phyloP scores from a whole-genome alignment of 2,888 invertebrate species.

The Amblyteles armatorius region DNA sequence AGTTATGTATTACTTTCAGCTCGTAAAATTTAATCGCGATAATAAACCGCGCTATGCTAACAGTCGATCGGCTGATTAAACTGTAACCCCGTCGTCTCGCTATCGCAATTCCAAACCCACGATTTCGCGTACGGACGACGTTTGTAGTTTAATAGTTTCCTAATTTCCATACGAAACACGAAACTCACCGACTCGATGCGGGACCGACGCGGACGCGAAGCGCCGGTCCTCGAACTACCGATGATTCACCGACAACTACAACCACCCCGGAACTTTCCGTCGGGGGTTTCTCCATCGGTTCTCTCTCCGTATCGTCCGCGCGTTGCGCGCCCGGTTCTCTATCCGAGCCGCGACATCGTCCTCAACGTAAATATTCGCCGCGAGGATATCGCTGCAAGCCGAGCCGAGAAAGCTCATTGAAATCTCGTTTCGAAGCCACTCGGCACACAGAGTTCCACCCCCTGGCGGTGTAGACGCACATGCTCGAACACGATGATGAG shows the following conservation, averaged over 20 bases:
- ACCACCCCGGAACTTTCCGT: not conserved
- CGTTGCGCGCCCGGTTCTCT: too few relatives aligned
- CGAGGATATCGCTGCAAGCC: not conserved
- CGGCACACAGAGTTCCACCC: not conserved
- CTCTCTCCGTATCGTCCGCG: not conserved
- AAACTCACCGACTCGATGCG: not conserved
- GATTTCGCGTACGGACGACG: slow-evolving; percentile 1
- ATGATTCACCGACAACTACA: not conserved
- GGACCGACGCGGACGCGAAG: not conserved
- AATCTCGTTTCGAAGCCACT: slow-evolving; percentile 32
- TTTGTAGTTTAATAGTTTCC: slow-evolving; percentile 15
- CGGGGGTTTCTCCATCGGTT: not conserved
- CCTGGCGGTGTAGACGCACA: too few relatives aligned
- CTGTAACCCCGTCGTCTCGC: not conserved
- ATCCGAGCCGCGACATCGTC: too few relatives aligned
- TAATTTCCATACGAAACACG: slow-evolving; percentile 12
- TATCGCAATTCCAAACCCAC: not conserved
- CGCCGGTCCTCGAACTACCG: not conserved
- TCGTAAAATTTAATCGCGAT: slow-evolving; percentile 2
- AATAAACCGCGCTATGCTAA: slow-evolving; percentile 2
- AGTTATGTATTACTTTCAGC: slow-evolving; percentile 3
- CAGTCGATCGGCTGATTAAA: slow-evolving; percentile 33
- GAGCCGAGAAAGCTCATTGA: slow-evolving; percentile 29
- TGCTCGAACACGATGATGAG: not conserved
- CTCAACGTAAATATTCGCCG: too few relatives aligned